Conservation (phyloP, 1,140 invertebrate genomes). For the Caenorhabditis remanei region DNA sequence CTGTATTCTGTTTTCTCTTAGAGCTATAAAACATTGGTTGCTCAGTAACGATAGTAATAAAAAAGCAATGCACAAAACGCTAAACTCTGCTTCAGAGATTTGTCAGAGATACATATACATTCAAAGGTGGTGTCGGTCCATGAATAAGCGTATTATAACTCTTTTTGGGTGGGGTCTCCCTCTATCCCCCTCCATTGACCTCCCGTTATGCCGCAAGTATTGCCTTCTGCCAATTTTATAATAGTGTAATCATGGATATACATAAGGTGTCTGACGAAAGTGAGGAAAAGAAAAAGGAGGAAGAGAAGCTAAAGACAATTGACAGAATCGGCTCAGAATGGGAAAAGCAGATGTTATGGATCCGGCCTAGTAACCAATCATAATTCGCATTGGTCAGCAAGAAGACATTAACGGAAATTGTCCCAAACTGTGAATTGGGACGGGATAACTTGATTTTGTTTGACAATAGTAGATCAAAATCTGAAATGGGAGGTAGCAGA, state of each 20-base stretch:
- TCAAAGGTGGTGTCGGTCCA: conserved; percentile 9
- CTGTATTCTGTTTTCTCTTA: no score
- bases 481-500: no score
- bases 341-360: conserved; percentile 29
- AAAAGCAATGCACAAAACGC: not conserved
- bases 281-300: no score
- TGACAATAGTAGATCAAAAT: no score
- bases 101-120: not conserved
- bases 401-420: not conserved
- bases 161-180: conserved; percentile 36
- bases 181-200: conserved; percentile 12
- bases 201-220: conserved; percentile 33
- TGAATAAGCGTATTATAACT: conserved; percentile 53
- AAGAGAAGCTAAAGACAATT: not conserved
- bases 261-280: conserved; percentile 35
- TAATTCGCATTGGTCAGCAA: not conserved
- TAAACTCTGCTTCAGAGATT: not conserved
- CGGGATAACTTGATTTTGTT: no score
- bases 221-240: conserved; percentile 49
- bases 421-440: no score
- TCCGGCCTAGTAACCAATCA: conserved; percentile 9
- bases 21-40: not conserved
- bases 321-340: conserved; percentile 21
- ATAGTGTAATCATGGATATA: conserved; percentile 49
- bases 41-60: not conserved